Percentiles rank a stretch among this genome's conserved stretches.
phyloP scores from a whole-genome alignment of 2,797 vertebrate genomes.

The Myiotriccus ornatus region DNA sequence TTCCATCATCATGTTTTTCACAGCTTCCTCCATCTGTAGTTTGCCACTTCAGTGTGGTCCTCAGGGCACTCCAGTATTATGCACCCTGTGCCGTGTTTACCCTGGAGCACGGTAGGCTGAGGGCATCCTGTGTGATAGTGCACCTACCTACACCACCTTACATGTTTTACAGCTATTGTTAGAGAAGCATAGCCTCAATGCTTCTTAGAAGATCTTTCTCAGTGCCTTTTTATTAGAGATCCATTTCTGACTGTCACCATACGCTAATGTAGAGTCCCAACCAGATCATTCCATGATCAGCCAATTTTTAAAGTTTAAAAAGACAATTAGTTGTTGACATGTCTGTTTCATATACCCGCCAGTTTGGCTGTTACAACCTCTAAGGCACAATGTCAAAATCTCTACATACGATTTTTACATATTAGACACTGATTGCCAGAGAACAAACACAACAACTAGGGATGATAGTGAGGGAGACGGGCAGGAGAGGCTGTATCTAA shows the following conservation, averaged over 20 bases:
- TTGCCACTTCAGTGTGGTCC: background rate
- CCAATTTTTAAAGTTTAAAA: background rate
- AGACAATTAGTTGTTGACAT: background rate
- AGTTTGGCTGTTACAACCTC: background rate
- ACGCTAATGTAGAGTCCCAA: background rate
- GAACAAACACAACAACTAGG: background rate
- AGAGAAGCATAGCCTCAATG: background rate
- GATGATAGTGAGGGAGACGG: background rate
- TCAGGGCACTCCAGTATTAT: background rate
- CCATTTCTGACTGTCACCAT: background rate
- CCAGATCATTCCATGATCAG: background rate
- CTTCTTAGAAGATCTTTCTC: background rate
- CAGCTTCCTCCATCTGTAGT: background rate
- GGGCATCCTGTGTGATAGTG: too few species aligned
- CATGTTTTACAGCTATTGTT: background rate
- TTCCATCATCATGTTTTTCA: background rate
- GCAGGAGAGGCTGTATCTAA: background rate
- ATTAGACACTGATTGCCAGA: background rate
- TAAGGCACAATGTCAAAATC: background rate
- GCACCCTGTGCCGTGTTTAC: fast-evolving
- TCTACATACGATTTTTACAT: background rate
- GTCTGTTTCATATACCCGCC: background rate
- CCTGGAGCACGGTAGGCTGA: too few species aligned
- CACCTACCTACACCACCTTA: background rate
- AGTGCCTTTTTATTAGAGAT: background rate